Percentiles rank a stretch among this genome's conserved stretches.
These are phyloP conservation scores for Chrysogorgia sp. DNA, from an alignment of 92 coral and sea anemone genomes.

Conservation along the genomic window DNA sequence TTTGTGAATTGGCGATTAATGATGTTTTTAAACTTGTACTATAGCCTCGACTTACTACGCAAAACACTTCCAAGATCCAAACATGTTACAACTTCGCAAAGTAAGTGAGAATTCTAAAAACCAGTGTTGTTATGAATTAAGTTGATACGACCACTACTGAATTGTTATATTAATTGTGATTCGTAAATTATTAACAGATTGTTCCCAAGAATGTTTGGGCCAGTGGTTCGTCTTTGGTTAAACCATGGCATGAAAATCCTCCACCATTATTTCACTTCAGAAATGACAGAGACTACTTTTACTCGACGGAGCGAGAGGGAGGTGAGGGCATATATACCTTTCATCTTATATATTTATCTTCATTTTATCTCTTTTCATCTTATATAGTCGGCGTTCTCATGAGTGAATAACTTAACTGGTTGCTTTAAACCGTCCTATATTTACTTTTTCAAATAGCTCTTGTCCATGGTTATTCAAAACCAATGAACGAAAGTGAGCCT, in stretches of 20 bases:
- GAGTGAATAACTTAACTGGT: not conserved
- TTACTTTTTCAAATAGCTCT: constrained; percentile 2
- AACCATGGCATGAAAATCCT: constrained; percentile 18
- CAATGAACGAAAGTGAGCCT: constrained; percentile 24
- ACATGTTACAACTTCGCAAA: constrained; percentile 22
- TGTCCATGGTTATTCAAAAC: constrained; percentile 10
- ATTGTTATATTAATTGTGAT: not conserved
- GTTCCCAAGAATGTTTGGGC: constrained; percentile 5
- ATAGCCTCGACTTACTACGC: constrained; percentile 15
- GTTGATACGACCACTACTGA: not conserved
- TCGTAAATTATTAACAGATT: not conserved
- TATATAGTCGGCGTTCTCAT: too few species aligned
- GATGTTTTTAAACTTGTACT: not conserved
- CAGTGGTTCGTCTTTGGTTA: constrained; percentile 13
- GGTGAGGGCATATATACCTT: not conserved
- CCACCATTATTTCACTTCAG: constrained; percentile 29
- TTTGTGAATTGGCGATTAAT: not conserved
- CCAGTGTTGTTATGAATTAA: not conserved
- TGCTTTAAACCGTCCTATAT: not conserved
- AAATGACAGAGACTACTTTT: constrained; percentile 10
- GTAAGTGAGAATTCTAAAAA: not conserved
- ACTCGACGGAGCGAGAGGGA: constrained; percentile 18
- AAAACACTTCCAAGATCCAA: constrained; percentile 29
- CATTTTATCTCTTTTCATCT: too few species aligned
- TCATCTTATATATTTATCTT: not conserved